Base-by-base conservation (phyloP, 2,113 vertebrate genomes). In the Pteruthius melanotis region DNA sequence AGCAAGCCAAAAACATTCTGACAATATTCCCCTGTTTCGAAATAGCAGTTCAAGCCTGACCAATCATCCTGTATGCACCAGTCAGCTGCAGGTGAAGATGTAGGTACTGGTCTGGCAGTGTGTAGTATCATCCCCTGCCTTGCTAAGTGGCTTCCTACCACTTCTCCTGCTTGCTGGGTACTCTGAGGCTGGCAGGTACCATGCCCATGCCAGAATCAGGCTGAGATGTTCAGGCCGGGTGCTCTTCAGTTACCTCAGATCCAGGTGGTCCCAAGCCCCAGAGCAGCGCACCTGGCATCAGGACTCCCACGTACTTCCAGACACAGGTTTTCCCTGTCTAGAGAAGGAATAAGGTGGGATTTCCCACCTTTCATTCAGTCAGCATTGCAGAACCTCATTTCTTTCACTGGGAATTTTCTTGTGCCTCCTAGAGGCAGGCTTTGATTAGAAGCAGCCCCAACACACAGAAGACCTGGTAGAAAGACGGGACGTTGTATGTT, bases 41-140 rank as follows among this genome's bases (percentile, higher is more conserved):
- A 80, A 80, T 24, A 33, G 20, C 57, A 64, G 5, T 39, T 59
- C 39, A 35, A 68, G 63, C 19, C 57, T 80, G 66, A 63, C 13
- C 2, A 1, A 16, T 50, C 24, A 19, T 24, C 30, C 37, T 1
- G 0, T 21, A 20, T 1, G 5, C 24, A 10, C 13, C 33, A 18
- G 23, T 63, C 20, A 14, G 23, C 47, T 40, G 7, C 14, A 83
- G 14, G 42, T 40, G 57, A 59, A 87, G 59, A 68, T 18, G 42
- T 8, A 45, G 7, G 11, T 22, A 7, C 12, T 66, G 28, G 30
- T 44, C 56, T 26, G 14, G 24, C 37, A 83, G 61, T 1, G 0
- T 33, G 15, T 79, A 19, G 16, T 40, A n/a, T 18, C 19, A 71
- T 31, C 7, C 17, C 27, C 37, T 61, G 31, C 23, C 24, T 52